Evolutionary conservation across 1,140 invertebrate species (phyloP), one percentile per base, ranked within the genome.

Genomic region (Grapholita molesta): DNA sequence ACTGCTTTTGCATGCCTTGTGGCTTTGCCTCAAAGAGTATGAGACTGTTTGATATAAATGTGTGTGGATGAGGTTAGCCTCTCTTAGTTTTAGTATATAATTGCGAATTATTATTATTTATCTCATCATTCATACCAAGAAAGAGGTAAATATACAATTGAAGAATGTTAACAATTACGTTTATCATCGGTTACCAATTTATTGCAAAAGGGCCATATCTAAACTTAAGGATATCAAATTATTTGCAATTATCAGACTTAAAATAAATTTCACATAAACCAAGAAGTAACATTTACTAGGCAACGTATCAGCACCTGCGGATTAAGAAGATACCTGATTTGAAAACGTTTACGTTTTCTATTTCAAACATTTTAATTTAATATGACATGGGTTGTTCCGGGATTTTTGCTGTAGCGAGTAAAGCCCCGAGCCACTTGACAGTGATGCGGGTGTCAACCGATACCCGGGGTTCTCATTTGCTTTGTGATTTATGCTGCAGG

Each of bases 391-490:
- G 67, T 74, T 67, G 55, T 71, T 65, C 64, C 66, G 25, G 6
- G 12, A 61, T 5, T 61, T 61, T 30, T 9, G 25, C 52, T 55
- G 42, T 70, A 70, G 66, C 73, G 70, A 73, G 75, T 73, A 73
- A 73, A 70, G 68, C 57, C 18, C 30, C 64, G 33, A 24, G 18
- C 48, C 66, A 42, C 18, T 53, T 76, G 77, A 79, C 77, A 76
- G 77, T 76, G 77, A 79, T 73, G 71, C 70, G 77, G 77, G 77
- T 79, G 74, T 72, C 68, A 70, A 67, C 57, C 55, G 55, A 61
- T 61, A 61, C 55, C 24, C 24, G 11, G 55, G 28, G n/a, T 57
- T 57, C 55, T 61, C 55, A 61, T 61, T 61, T 28, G 55, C 55
- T 61, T 61, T 61, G 55, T 61, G 28, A 61, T 61, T 61, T 61